Conservation (phyloP, 2,888 invertebrate genomes). For the Julus scandinavius region DNA sequence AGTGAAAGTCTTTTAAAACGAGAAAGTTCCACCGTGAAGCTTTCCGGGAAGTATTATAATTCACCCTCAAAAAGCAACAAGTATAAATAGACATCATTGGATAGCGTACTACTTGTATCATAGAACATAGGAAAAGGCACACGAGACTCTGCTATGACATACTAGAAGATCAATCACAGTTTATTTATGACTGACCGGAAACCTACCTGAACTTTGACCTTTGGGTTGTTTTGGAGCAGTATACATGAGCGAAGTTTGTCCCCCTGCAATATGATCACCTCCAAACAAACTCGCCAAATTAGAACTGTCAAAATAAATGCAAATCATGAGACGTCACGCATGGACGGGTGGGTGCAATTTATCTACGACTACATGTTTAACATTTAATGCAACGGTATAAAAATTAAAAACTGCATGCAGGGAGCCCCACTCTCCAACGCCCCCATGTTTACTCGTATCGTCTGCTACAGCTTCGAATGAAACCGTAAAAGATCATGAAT, state of each 20-base stretch:
- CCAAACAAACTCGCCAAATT: conserved; percentile 43
- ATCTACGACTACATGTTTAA: not conserved
- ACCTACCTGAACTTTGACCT: conserved; percentile 4
- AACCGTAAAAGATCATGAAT: not conserved
- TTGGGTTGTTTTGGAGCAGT: conserved; percentile 43
- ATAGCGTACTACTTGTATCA: too few species aligned
- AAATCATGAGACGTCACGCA: not conserved
- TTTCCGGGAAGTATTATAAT: too few species aligned
- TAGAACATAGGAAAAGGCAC: too few species aligned
- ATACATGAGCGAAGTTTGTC: conserved; percentile 30
- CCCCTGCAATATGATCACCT: not conserved
- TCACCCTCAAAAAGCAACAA: too few species aligned
- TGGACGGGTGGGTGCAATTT: not conserved
- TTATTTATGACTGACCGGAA: too few species aligned
- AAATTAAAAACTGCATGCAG: not conserved
- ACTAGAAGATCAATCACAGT: too few species aligned
- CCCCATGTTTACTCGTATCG: not conserved
- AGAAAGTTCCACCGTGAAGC: too few species aligned
- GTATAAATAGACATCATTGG: too few species aligned
- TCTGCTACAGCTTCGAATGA: not conserved
- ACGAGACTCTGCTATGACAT: too few species aligned
- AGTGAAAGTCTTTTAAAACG: too few species aligned
- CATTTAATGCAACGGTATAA: too few species aligned
- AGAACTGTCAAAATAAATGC: not conserved
- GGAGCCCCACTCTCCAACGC: not conserved